Conservation (phyloP, 2,888 invertebrate genomes). For the Alviniconcha strummeri region DNA sequence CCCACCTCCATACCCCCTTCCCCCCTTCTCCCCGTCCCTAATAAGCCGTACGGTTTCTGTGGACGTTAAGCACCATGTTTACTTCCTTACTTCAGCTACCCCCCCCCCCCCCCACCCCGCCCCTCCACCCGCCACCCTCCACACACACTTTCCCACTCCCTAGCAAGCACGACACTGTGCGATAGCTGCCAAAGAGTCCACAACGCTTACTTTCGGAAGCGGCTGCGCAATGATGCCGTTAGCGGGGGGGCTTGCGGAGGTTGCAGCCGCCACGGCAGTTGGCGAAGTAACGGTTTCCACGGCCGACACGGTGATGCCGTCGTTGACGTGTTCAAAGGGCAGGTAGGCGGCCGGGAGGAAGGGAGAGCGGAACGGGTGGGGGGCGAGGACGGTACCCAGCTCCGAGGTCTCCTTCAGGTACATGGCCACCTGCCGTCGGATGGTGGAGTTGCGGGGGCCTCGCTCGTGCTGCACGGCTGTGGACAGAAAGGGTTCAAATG, state of each 20-base stretch:
- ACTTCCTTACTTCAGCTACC: no score
- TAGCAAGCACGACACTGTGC: no score
- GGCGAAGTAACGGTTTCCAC: conserved; percentile 57
- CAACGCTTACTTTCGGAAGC: conserved; percentile 74
- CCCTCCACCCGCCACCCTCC: no score
- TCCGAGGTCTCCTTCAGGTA: conserved; percentile 80
- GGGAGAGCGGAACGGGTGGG: conserved; percentile 59
- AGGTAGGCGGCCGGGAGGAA: conserved; percentile 64
- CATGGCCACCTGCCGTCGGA: conserved; percentile 92
- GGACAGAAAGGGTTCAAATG: conserved; percentile 63
- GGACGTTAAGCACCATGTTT: no score
- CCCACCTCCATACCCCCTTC: no score
- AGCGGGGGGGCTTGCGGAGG: background rate
- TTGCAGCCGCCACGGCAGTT: conserved; percentile 41
- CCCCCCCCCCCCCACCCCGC: no score
- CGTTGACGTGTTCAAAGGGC: conserved; percentile 55
- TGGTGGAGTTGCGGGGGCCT: conserved; percentile 95
- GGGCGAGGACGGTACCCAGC: conserved; percentile 59
- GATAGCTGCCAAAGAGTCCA: no score
- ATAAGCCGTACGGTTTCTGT: no score
- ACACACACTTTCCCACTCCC: no score
- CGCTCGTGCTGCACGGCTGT: conserved; percentile 98
- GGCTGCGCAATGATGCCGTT: conserved; percentile 68
- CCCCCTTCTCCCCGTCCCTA: no score
- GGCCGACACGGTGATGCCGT: conserved; percentile 62